Evolutionary conservation across 2,888 invertebrate genomes (phyloP).

Genomic region (Torymus tubicola): DNA sequence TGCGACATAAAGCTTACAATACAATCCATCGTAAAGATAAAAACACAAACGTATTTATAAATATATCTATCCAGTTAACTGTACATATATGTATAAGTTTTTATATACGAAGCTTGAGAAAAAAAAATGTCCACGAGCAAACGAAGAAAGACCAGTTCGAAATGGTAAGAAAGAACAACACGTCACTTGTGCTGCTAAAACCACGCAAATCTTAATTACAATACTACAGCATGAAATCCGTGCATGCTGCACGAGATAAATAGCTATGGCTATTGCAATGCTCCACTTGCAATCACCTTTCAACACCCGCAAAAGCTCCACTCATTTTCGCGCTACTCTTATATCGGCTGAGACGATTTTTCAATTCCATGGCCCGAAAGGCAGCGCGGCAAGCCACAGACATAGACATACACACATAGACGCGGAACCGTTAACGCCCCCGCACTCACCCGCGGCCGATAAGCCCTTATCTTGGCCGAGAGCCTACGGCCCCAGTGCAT

Average conservation of each 20-base stretch:
- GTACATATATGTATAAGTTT: neutral
- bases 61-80: neutral
- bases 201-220: too few relatives aligned
- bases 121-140: too few relatives aligned
- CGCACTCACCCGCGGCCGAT: constrained; percentile 1
- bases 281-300: too few relatives aligned
- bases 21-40: too few relatives aligned
- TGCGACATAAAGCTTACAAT: too few relatives aligned
- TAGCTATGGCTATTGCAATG: too few relatives aligned
- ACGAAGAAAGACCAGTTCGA: too few relatives aligned
- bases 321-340: neutral
- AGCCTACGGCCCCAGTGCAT: constrained; percentile 8
- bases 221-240: too few relatives aligned
- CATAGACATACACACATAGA: neutral
- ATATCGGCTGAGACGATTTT: constrained; percentile 6
- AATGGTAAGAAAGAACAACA: too few relatives aligned
- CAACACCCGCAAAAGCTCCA: neutral
- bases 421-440: constrained; percentile 30
- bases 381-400: neutral
- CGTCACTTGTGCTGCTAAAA: too few relatives aligned
- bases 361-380: constrained; percentile 8
- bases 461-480: constrained; percentile 36
- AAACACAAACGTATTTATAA: neutral
- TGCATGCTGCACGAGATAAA: too few relatives aligned
- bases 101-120: too few relatives aligned